phyloP scores from a whole-genome alignment of 1,140 invertebrate genomes.

The Araneus ventricosus region DNA sequence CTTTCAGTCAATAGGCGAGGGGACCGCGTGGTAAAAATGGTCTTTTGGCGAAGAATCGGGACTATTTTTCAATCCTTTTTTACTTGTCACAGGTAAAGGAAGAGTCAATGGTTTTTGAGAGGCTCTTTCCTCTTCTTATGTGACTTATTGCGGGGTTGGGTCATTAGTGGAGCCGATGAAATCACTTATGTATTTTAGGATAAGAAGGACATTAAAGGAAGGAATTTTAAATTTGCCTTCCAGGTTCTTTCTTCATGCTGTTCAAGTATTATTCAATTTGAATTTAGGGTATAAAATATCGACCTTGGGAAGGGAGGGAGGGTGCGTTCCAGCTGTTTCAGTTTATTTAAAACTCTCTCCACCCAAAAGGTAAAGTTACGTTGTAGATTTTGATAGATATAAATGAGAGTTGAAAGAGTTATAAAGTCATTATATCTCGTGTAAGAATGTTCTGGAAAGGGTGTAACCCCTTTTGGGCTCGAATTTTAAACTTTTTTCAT shows the following conservation, averaged over 20 bases:
- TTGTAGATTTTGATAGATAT: background rate
- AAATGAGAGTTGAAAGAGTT: background rate
- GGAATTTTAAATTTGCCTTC: background rate
- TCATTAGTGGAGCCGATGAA: slow-evolving; percentile 30
- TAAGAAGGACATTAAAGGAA: background rate
- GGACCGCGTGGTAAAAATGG: slow-evolving; percentile 6
- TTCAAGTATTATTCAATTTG: slow-evolving; percentile 33
- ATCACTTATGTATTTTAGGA: slow-evolving; percentile 37
- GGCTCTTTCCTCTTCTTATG: background rate
- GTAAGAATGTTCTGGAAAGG: background rate
- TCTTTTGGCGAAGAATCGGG: slow-evolving; percentile 21
- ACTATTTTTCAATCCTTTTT: slow-evolving; percentile 65
- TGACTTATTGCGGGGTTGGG: slow-evolving; percentile 6
- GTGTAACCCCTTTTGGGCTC: background rate
- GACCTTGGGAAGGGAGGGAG: background rate
- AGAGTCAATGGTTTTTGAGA: slow-evolving; percentile 16
- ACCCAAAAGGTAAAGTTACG: background rate
- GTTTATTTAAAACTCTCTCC: slow-evolving; percentile 8
- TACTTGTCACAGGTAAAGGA: slow-evolving; percentile 37
- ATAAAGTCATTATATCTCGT: background rate
- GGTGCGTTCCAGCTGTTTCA: background rate
- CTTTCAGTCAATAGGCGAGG: slow-evolving; percentile 42
- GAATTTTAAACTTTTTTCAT: background rate
- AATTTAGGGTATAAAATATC: slow-evolving; percentile 12
- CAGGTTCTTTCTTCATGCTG: background rate